Evolutionary conservation across 1,140 invertebrate species (phyloP).

Genomic region (Elymnias hypermnestra): DNA sequence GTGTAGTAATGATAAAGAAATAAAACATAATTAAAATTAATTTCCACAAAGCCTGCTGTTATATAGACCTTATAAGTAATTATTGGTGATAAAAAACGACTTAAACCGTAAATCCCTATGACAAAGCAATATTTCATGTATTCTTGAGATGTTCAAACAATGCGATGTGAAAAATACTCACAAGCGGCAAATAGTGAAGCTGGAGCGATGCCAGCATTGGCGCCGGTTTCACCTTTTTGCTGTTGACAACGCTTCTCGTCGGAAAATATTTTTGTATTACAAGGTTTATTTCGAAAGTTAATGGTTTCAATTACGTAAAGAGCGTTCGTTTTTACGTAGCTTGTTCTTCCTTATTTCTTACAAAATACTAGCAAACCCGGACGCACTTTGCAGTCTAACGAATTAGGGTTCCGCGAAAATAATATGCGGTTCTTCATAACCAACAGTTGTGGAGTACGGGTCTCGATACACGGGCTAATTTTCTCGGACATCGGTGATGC

Average conservation of each 20-base stretch:
- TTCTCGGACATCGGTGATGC: no score
- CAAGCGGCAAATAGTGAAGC: slow-evolving; percentile 16
- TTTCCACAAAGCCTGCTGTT: no score
- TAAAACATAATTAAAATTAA: no score
- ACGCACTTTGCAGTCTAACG: no score
- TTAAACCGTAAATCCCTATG: slow-evolving; percentile 8
- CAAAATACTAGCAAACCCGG: no score
- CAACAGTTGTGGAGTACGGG: no score
- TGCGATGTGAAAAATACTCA: slow-evolving; percentile 21
- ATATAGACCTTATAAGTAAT: no score
- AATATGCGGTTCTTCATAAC: no score
- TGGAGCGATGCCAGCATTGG: slow-evolving; percentile 31
- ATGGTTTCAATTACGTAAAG: slow-evolving; percentile 12
- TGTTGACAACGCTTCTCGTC: slow-evolving; percentile 22
- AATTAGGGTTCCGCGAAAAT: no score
- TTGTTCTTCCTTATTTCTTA: background rate
- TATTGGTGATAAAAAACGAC: no score
- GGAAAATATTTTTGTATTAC: slow-evolving; percentile 24
- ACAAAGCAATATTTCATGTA: slow-evolving; percentile 20
- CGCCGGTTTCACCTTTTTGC: slow-evolving; percentile 34
- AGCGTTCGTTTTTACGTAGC: slow-evolving; percentile 1
- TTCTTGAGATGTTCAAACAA: slow-evolving; percentile 20
- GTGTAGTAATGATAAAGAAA: no score
- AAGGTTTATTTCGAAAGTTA: slow-evolving; percentile 10
- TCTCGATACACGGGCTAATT: no score